A percentile compares a stretch with the other conserved stretches of the same genome.
Evolutionary conservation across 2,888 invertebrate species (phyloP).

Genomic region (Rapana venosa): DNA sequence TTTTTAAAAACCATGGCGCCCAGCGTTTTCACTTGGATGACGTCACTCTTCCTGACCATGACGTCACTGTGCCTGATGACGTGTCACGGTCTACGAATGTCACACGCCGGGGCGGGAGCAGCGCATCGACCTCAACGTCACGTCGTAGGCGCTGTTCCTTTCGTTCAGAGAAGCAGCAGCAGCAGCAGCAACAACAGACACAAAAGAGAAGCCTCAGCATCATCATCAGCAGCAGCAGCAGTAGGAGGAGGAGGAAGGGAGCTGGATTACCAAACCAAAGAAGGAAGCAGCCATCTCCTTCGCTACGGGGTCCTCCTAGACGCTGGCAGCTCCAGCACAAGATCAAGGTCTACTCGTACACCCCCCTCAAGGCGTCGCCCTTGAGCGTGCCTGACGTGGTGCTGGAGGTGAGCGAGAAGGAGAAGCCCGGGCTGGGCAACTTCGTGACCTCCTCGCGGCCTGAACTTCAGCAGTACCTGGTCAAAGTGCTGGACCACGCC

Average conservation of each 20-base stretch:
- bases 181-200: neutral
- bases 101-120: neutral
- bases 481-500: slow-evolving; percentile 76
- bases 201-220: neutral
- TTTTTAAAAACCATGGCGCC: neutral
- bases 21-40: neutral
- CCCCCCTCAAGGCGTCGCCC: slow-evolving; percentile 39
- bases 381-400: slow-evolving; percentile 52
- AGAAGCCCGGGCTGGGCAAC: slow-evolving; percentile 59
- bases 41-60: slow-evolving; percentile 3
- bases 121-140: too few species aligned
- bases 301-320: slow-evolving; percentile 80
- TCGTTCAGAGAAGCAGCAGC: neutral
- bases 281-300: neutral
- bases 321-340: slow-evolving; percentile 81
- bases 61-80: slow-evolving; percentile 25
- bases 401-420: slow-evolving; percentile 58
- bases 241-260: too few species aligned
- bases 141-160: neutral
- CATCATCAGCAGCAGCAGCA: neutral
- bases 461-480: slow-evolving; percentile 63
- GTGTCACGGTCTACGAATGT: neutral
- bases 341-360: slow-evolving; percentile 78
- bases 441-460: slow-evolving; percentile 51
- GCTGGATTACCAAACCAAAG: neutral